Evolutionary conservation across 2,888 invertebrate species (phyloP), one percentile per base, ranked within the genome.

Genomic region (Melolontha melolontha): DNA sequence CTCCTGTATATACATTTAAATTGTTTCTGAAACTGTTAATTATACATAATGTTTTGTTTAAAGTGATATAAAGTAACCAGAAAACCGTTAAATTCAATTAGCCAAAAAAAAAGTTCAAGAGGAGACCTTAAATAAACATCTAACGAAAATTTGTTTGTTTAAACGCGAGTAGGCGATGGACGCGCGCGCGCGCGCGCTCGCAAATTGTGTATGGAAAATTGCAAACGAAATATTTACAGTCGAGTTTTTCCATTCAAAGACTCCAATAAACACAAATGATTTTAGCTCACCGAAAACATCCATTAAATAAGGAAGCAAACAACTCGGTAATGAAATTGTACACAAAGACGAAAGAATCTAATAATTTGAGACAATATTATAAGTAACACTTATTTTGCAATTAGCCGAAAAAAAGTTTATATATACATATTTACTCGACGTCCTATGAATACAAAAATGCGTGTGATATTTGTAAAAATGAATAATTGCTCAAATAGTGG

Each of bases 301-400:
- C 42, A 57, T 57, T 57, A 57, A 57, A 57, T 57, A 57, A 42
- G 42, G 57, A 57, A 29, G 57, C 12, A 57, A 57, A 57, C 57
- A 57, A 5, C 22, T 12, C n/a, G 42, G 17, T 57, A 57, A 57
- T 57, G 57, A 57, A 42, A 57, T 42, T 57, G 57, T 57, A 57
- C 57, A 57, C 57, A 57, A 27, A 57, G 44, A 57, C 27, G 57
- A 16, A 17, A 57, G 41, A 57, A 57, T 57, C 57, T 57, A 57
- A 57, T 42, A 42, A 42, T 57, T 57, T 57, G 27, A 42, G 57
- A 42, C 57, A 57, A 57, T 57, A 57, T 57, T 57, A 57, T 57
- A 57, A 57, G 57, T 57, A 57, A 42, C 57, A 27, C 57, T 57
- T 57, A 42, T 57, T 57, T 42, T 42, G 57, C 57, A 57, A 57